Conservation (phyloP, 2,797 vertebrate genomes). For the Neosilurus hyrtlii region DNA sequence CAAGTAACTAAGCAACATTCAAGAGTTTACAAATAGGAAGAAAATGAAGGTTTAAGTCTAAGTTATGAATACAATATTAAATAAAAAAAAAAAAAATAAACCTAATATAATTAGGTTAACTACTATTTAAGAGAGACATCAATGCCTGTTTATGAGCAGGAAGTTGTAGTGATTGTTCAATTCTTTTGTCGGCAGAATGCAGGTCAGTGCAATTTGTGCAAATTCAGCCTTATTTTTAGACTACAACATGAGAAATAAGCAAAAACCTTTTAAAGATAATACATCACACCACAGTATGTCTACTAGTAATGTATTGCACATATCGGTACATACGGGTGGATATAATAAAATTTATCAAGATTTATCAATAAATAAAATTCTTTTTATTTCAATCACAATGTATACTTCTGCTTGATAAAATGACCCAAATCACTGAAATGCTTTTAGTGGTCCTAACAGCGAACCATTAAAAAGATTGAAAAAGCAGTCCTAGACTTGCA, state of each 20-base stretch:
- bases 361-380: background rate
- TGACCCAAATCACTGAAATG: no score
- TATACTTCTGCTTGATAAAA: no score
- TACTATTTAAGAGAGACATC: background rate
- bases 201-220: background rate
- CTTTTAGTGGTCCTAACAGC: no score
- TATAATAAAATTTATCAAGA: background rate
- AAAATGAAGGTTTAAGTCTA: background rate
- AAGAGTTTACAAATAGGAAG: background rate
- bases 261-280: background rate
- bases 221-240: conserved; percentile 14
- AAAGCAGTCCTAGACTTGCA: no score
- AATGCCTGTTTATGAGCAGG: background rate
- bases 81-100: no score
- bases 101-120: background rate
- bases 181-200: background rate
- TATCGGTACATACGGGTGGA: background rate
- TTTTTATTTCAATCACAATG: background rate
- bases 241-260: background rate
- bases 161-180: background rate
- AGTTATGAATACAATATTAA: conserved; percentile 2
- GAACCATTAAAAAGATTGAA: no score
- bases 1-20: background rate
- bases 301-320: background rate
- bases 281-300: background rate